Base-by-base conservation (phyloP, 23 tunicate species). In the Ciona savignyi region DNA sequence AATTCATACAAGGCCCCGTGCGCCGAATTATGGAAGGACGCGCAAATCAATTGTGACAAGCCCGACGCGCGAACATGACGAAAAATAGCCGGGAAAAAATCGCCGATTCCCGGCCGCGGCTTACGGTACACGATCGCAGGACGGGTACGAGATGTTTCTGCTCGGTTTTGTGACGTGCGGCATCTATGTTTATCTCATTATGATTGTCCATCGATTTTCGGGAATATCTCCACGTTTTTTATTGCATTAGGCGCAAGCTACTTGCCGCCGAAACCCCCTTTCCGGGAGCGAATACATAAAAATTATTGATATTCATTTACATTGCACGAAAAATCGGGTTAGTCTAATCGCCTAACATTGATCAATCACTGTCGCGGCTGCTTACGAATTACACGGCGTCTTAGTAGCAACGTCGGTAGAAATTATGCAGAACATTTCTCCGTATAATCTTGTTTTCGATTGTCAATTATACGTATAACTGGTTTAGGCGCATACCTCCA, bases 1-100 rank as follows among this genome's bases (percentile, higher is more conserved):
- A 42, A 42, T 42, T 42, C 56, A 42, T 42, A 42, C 56, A 42
- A 42, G 56, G 15, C 56, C 56, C 56, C 56, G 56, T 42, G 56
- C 56, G 15, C 56, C 56, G 56, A 42, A 42, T 42, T 42, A 42
- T 42, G 56, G 56, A 42, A 42, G 56, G 56, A 42, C 56, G 56
- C 56, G 56, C 56, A 42, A 42, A 42, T 42, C 56, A 42, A 42
- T 42, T 42, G 56, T 15, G 56, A 42, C 56, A 15, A 6, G 56
- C 56, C 56, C 56, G 56, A 42, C 56, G 56, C 56, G 56, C 56
- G 56, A 42, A 42, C 56, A 42, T 42, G 56, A 42, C 56, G 56
- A 42, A 42, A 42, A 42, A 42, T 42, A 42, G 56, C 56, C 56
- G 56, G 15, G 11, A 15, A 42, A 42, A 42, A 42, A 42, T 42